Base-by-base conservation (phyloP, 2,888 invertebrate species). In the Sphaerophoria taeniata region DNA sequence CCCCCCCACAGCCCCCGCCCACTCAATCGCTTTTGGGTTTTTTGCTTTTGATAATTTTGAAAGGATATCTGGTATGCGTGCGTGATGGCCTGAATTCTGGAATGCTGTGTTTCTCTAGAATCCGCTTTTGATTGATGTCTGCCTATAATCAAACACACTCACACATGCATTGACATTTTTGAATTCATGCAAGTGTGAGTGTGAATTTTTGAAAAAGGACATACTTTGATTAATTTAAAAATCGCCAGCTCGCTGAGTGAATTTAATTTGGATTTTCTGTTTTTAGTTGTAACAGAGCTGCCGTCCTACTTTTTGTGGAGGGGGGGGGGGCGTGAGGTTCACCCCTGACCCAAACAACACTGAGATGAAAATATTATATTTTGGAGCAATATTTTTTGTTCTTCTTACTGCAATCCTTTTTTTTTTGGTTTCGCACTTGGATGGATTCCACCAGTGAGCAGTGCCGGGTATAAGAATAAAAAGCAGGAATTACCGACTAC, bases 371-470 rank as follows among this genome's bases (percentile, higher is more conserved):
- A 49, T 65, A 55, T 47, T 39, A 39, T 70, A 74, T 79, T 71
- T 79, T 70, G 55, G 24, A 56, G 47, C 5, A 49, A 71, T 47
- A 53, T 56, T 45, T 43, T 31, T 5, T 1, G 7, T 16, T 39
- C 39, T 47, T 45, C 31, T 12, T 39, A 5, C n/a, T 67, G 74
- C 24, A 49, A 55, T 74, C 70, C 74, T 61, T 71, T 45, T 31
- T 31, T 56, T 55, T 85, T 79, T 73, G 85, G 81, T 81, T 85
- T 85, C 81, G 81, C 81, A 77, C 85, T 81, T 73, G 81, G 81
- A 70, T 85, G 85, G 76, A 85, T 81, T 81, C 53, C 76, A 81
- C 39, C 60, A 75, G 61, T 36, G 65, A 34, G 39, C 14, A 16
- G 39, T 7, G 43, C 39, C 60, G 49, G 31, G 47, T 47, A 16